phyloP scores from a whole-genome alignment of 2,113 vertebrate species.

The Pelecanoides urinatrix region DNA sequence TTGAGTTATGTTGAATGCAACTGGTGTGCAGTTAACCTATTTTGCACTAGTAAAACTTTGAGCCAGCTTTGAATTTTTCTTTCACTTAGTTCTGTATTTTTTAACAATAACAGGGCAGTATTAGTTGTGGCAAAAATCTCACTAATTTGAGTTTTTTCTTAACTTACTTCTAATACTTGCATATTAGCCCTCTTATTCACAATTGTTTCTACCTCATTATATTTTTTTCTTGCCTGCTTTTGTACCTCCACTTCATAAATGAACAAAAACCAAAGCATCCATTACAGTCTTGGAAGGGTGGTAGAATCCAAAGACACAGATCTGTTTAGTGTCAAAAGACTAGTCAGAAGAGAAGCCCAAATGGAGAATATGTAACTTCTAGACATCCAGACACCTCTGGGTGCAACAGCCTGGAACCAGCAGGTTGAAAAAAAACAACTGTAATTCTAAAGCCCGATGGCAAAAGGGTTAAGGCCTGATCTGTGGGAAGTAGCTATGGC shows the following conservation, averaged over 20 bases:
- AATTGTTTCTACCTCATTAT: background rate
- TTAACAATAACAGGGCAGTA: background rate
- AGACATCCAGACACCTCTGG: background rate
- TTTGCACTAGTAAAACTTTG: background rate
- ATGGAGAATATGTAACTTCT: background rate
- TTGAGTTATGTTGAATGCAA: background rate
- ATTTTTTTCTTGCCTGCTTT: background rate
- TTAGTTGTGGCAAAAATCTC: background rate
- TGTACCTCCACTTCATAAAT: background rate
- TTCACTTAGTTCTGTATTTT: background rate
- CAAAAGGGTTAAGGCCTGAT: background rate
- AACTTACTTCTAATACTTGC: background rate
- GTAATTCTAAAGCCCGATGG: background rate
- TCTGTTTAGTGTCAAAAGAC: background rate
- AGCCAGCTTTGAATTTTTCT: background rate
- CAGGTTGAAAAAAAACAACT: background rate
- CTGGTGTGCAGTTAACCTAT: background rate
- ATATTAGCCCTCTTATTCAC: background rate
- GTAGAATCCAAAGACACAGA: background rate
- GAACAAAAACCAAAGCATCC: background rate
- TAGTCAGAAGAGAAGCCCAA: background rate
- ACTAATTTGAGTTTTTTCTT: background rate
- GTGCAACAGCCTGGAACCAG: background rate
- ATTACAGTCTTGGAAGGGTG: background rate
- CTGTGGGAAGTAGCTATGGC: background rate